phyloP scores from a whole-genome alignment of 1,140 invertebrate species.

The Chionoecetes opilio region DNA sequence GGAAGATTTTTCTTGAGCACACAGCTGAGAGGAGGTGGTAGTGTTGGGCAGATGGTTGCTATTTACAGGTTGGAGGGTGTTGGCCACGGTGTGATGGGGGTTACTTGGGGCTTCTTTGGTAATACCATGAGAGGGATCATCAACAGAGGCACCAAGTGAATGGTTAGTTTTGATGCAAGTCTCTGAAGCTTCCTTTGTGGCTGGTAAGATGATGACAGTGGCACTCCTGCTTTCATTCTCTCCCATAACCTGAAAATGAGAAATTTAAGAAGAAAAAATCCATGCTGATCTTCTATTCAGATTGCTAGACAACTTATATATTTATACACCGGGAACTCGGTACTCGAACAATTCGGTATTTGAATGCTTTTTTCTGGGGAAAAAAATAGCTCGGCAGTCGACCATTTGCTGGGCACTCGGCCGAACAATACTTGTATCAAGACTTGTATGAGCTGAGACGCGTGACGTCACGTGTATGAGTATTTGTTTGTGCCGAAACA shows the following conservation, averaged over 20 bases:
- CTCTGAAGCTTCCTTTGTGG: not conserved
- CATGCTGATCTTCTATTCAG: not conserved
- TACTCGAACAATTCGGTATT: no score
- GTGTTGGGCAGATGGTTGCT: not conserved
- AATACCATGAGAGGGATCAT: not conserved
- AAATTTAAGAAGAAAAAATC: no score
- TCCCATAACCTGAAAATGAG: constrained; percentile 62
- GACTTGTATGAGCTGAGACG: no score
- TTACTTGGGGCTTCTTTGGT: not conserved
- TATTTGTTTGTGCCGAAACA: no score
- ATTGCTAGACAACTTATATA: no score
- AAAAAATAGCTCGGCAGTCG: no score
- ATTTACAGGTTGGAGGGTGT: not conserved
- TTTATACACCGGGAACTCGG: no score
- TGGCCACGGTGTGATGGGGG: not conserved
- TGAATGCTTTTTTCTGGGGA: no score
- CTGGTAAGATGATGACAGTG: constrained; percentile 56
- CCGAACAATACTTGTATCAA: no score
- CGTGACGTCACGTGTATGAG: no score
- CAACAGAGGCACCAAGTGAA: not conserved
- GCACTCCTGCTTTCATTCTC: constrained; percentile 69
- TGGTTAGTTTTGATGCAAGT: not conserved
- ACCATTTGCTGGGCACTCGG: no score
- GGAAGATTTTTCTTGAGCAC: not conserved
- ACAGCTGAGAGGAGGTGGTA: not conserved